phyloP scores from a whole-genome alignment of 1,140 invertebrate species.

The Cyclargus thomasi region DNA sequence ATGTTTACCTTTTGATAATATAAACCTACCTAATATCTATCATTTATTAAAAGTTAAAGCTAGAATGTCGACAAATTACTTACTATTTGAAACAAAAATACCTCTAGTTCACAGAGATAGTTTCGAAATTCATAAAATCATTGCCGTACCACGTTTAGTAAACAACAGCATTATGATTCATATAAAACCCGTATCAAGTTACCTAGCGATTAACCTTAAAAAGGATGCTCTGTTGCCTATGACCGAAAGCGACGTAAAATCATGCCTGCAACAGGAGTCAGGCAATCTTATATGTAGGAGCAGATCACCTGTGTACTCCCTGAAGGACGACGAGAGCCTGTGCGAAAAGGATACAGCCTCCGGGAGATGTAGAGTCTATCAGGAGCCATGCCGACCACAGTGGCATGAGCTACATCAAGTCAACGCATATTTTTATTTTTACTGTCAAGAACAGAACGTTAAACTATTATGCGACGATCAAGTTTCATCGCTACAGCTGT shows the following conservation, averaged over 20 bases:
- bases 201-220: constrained; percentile 22
- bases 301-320: constrained; percentile 7
- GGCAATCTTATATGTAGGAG: constrained; percentile 15
- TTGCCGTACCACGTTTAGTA: constrained; percentile 17
- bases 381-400: constrained; percentile 16
- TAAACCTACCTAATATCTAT: constrained; percentile 21
- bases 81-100: constrained; percentile 23
- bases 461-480: constrained; percentile 17
- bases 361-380: constrained; percentile 15
- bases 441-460: constrained; percentile 14
- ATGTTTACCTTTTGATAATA: constrained; percentile 20
- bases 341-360: constrained; percentile 20
- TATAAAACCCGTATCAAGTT: constrained; percentile 23
- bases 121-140: constrained; percentile 20
- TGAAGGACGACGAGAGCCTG: constrained; percentile 20
- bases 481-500: constrained; percentile 20
- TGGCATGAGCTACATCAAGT: constrained; percentile 20
- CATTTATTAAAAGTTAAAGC: constrained; percentile 22
- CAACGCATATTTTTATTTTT: constrained; percentile 22
- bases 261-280: constrained; percentile 21
- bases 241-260: constrained; percentile 20
- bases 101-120: constrained; percentile 22
- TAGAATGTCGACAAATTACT: constrained; percentile 17
- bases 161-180: constrained; percentile 10
- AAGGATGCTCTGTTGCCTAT: constrained; percentile 21